phyloP scores from a whole-genome alignment of 2,888 invertebrate species.

The Druceiella hillmani region DNA sequence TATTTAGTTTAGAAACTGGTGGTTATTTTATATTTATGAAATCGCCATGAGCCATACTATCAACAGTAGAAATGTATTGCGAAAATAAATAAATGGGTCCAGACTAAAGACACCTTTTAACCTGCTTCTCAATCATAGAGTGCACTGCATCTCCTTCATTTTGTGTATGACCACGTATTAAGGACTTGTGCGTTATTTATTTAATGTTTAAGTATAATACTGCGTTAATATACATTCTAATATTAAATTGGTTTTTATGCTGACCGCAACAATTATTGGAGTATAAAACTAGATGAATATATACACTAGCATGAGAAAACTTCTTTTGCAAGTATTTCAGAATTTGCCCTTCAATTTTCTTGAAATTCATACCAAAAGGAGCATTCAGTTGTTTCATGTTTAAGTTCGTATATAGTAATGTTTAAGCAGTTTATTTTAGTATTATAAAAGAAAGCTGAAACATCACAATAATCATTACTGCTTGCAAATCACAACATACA shows the following conservation, averaged over 20 bases:
- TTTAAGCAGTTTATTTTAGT: conserved; percentile 11
- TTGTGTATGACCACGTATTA: conserved; percentile 12
- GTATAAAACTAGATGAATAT: no score
- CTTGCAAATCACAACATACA: no score
- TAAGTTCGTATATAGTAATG: conserved; percentile 13
- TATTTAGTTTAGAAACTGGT: no score
- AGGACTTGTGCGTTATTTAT: conserved; percentile 11
- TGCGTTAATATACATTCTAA: conserved; percentile 15
- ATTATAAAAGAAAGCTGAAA: conserved; percentile 15
- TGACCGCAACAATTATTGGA: no score
- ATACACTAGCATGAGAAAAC: no score
- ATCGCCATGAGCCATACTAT: no score
- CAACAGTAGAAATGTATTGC: conserved; percentile 11
- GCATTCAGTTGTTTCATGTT: conserved; percentile 2
- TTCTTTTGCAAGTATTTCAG: conserved; percentile 9
- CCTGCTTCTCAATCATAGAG: conserved; percentile 10
- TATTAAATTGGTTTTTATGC: conserved; percentile 21
- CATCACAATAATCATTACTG: no score
- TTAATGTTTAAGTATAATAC: conserved; percentile 10
- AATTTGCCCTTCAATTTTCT: conserved; percentile 15
- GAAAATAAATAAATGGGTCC: conserved; percentile 9
- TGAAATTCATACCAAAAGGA: conserved; percentile 14
- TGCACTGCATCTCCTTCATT: conserved; percentile 14
- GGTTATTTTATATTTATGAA: no score
- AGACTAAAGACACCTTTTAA: conserved; percentile 9